Evolutionary conservation across 2,113 vertebrate species (phyloP).

Genomic region (Asarcornis scutulata): DNA sequence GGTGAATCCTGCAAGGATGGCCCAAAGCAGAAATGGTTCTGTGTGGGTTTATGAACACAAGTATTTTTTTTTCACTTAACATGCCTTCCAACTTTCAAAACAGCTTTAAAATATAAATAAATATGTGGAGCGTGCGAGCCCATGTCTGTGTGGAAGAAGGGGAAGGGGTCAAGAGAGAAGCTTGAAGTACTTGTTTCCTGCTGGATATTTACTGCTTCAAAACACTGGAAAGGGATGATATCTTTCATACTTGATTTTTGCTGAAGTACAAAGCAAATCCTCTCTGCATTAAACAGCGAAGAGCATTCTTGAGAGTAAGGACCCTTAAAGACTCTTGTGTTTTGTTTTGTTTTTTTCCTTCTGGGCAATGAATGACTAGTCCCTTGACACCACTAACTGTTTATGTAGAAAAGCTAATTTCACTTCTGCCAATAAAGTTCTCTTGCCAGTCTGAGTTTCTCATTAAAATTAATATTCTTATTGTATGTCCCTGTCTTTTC

Average conservation of each 20-base stretch:
- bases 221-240: constrained; percentile 1
- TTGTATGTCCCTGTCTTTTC: constrained; percentile 67
- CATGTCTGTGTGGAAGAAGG: neutral
- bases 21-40: neutral
- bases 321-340: constrained; percentile 63
- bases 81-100: neutral
- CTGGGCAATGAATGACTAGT: constrained; percentile 67
- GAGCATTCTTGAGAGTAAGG: constrained; percentile 68
- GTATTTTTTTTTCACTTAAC: neutral
- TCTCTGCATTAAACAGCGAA: constrained; percentile 63
- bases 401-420: constrained; percentile 80
- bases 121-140: neutral
- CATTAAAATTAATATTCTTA: constrained; percentile 78
- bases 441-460: constrained; percentile 75
- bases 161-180: constrained; percentile 11
- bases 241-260: constrained; percentile 50
- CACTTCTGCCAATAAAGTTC: constrained; percentile 75
- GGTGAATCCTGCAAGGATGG: neutral
- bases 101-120: neutral
- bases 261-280: constrained; percentile 61
- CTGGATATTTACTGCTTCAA: constrained; percentile 46
- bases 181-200: constrained; percentile 10
- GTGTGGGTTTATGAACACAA: neutral
- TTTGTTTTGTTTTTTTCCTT: constrained; percentile 59
- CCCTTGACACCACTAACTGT: constrained; percentile 69